Conservation (phyloP, 2,113 vertebrate species). For the mouse (Mus musculus) region GRCm39 chr6:65705001-65705500, state of each 20-base stretch:
- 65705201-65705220: not conserved
- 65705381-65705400: not conserved
- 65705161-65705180: too few species aligned
- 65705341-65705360: not conserved
- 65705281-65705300: too few species aligned
- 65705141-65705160: too few species aligned
- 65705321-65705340: not conserved
- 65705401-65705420: not conserved
- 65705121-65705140: not conserved
- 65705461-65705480: not conserved
- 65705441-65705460: not conserved
- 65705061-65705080: not conserved
- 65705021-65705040: not conserved
- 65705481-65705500: not conserved
- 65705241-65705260: not conserved
- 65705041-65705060: not conserved
- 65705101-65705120: not conserved
- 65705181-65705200: not conserved
- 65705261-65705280: not conserved
- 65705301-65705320: rapidly evolving
- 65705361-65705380: not conserved
- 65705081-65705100: not conserved
- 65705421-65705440: not conserved
- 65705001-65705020: not conserved
- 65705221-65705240: not conserved